These are phyloP conservation scores for Poeciliopsis prolifica DNA, from an alignment of 2,113 vertebrate genomes.

Conservation along the genomic window DNA sequence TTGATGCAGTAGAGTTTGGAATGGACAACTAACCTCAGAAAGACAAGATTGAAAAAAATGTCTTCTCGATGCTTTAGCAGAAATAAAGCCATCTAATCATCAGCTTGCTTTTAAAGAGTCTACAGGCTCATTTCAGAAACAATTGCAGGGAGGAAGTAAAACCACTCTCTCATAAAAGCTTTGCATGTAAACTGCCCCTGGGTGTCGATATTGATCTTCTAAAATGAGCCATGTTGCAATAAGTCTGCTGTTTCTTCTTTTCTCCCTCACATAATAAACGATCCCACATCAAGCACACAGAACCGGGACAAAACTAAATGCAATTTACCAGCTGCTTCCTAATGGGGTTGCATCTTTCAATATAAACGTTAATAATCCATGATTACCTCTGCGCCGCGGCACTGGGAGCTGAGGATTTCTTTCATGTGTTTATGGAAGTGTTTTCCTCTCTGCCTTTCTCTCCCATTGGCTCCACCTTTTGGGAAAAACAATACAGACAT, in stretches of 20 bases:
- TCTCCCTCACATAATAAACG: conserved; percentile 28
- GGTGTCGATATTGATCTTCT: conserved; percentile 54
- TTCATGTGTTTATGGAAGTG: conserved; percentile 46
- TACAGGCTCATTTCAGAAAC: conserved; percentile 28
- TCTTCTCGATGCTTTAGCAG: neutral
- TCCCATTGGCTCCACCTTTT: conserved; percentile 27
- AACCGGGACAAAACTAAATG: conserved; percentile 45
- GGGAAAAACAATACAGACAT: conserved; percentile 44
- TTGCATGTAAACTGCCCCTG: conserved; percentile 47
- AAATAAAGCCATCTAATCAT: neutral
- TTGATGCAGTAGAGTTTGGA: too few species aligned
- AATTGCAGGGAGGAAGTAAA: conserved; percentile 33
- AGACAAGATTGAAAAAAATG: neutral
- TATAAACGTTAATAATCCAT: conserved; percentile 79
- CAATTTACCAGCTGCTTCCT: conserved; percentile 74
- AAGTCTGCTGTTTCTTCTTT: conserved; percentile 31
- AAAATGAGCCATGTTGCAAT: conserved; percentile 66
- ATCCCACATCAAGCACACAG: conserved; percentile 10
- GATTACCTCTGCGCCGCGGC: conserved; percentile 61
- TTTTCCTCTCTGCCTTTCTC: neutral
- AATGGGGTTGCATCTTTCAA: conserved; percentile 77
- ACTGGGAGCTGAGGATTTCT: conserved; percentile 24
- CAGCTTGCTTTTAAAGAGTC: neutral
- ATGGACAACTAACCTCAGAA: neutral
- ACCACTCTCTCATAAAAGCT: conserved; percentile 47